Conservation (phyloP, 2,113 vertebrate genomes). For the Peromyscus californicus region DNA sequence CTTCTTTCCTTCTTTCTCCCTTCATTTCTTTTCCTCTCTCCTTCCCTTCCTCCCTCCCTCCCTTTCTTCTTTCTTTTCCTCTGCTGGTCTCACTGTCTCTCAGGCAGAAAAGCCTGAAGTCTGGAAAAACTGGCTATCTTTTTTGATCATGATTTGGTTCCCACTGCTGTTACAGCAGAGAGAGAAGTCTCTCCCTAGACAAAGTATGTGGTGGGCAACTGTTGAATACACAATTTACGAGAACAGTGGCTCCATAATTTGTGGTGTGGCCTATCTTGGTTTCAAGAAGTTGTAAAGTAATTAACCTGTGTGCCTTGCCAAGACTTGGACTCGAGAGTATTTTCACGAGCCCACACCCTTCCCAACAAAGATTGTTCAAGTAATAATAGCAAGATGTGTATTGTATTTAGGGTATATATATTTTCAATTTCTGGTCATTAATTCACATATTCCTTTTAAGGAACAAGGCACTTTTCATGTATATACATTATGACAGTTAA, state of each 20-base stretch:
- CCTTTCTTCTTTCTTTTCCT: constrained; percentile 73
- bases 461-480: constrained; percentile 23
- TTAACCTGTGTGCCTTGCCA: constrained; percentile 21
- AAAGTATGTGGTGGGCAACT: constrained; percentile 58
- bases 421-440: constrained; percentile 18
- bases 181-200: constrained; percentile 78
- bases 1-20: not conserved
- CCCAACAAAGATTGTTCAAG: not conserved
- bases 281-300: constrained; percentile 51
- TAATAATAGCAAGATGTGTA: not conserved
- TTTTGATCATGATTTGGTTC: constrained; percentile 66
- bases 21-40: not conserved
- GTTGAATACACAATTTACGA: constrained; percentile 75
- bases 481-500: not conserved
- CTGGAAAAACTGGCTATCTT: constrained; percentile 71
- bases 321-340: not conserved
- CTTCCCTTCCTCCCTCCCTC: not conserved
- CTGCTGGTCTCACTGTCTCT: constrained; percentile 85
- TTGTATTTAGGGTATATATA: not conserved
- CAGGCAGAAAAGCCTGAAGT: constrained; percentile 81
- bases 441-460: not conserved
- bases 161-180: constrained; percentile 75
- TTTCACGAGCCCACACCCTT: not conserved
- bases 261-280: not conserved
- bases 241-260: constrained; percentile 71